Conservation (phyloP, 1,140 invertebrate species). For the Choristoneura fumiferana region DNA sequence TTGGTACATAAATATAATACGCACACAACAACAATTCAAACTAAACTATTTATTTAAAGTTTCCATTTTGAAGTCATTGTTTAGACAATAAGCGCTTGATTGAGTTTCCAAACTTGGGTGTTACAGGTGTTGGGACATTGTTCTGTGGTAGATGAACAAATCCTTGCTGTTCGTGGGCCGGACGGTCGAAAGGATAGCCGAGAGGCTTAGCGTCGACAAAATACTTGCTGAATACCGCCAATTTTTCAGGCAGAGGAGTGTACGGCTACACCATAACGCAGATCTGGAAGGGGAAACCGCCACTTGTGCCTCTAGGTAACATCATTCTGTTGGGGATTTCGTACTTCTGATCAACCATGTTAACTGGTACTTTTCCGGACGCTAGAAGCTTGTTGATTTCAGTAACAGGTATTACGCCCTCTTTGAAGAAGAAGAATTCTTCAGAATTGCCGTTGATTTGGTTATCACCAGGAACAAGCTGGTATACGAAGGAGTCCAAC, state of each 20-base stretch:
- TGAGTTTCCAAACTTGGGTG: slow-evolving; percentile 41
- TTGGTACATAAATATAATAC: too few relatives aligned
- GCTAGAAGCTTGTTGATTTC: slow-evolving; percentile 80
- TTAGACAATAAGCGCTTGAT: too few relatives aligned
- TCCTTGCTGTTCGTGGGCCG: slow-evolving; percentile 81
- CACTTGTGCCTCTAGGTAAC: slow-evolving; percentile 83
- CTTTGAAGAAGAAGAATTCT: slow-evolving; percentile 81
- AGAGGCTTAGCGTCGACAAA: slow-evolving; percentile 77
- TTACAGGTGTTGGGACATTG: slow-evolving; percentile 51
- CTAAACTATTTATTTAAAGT: too few relatives aligned
- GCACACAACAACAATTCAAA: too few relatives aligned
- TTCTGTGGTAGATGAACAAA: slow-evolving; percentile 80
- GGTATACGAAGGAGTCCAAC: slow-evolving; percentile 84
- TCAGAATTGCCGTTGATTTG: slow-evolving; percentile 82
- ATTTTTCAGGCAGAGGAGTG: slow-evolving; percentile 33
- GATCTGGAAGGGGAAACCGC: slow-evolving; percentile 82
- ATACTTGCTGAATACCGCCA: slow-evolving; percentile 39
- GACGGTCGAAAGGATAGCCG: slow-evolving; percentile 85
- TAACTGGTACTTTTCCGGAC: slow-evolving; percentile 70
- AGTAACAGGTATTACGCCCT: slow-evolving; percentile 82
- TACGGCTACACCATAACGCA: slow-evolving; percentile 82
- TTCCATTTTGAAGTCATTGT: too few relatives aligned
- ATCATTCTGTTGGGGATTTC: slow-evolving; percentile 82
- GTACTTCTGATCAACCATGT: slow-evolving; percentile 76
- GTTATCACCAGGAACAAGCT: slow-evolving; percentile 83